Base-by-base conservation (phyloP, 2,888 invertebrate genomes). In the Drepana falcataria region DNA sequence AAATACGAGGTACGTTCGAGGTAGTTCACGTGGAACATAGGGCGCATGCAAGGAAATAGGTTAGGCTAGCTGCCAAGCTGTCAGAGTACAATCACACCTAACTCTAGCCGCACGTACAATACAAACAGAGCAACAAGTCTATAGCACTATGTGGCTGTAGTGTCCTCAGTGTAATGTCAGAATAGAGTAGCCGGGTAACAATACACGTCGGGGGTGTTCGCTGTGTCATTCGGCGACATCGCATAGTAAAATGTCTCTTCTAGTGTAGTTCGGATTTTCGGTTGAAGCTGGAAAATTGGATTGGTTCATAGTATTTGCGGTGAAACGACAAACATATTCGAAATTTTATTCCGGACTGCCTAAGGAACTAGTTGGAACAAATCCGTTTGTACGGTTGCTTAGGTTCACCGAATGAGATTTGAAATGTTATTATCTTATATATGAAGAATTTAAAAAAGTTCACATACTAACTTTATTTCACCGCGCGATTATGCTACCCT, bases 201-300 rank as follows among this genome's bases (percentile, higher is more conserved):
- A 80, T 82, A 73, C 71, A 75, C 70, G 71, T 71, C 68, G 69
- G 67, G 51, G 67, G 59, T 73, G 73, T 73, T 70, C 65, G 58
- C 71, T 68, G 72, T 66, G 69, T 73, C 74, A 76, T 68, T 73
- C 63, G 66, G 63, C 68, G 64, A 61, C 67, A 64, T 61, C 68
- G 65, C 63, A 69, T 71, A 71, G 74, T 70, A 71, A 78, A 75
- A 81, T 80, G 68, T 71, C 71, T 68, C 68, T 69, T 65, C 69
- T 71, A 69, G 64, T 57, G 73, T 68, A 59, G 65, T 59, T 66
- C 58, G 68, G 73, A 79, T 79, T 81, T 85, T 80, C 75, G 73
- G 75, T 69, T 65, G 64, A 68, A 67, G 66, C 78, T 67, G 76
- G 77, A 75, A 83, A 85, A 87, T 88, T 83, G 79, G 77, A 86